Conservation (phyloP, 2,888 invertebrate species). For the Bhutanitis thaidina region DNA sequence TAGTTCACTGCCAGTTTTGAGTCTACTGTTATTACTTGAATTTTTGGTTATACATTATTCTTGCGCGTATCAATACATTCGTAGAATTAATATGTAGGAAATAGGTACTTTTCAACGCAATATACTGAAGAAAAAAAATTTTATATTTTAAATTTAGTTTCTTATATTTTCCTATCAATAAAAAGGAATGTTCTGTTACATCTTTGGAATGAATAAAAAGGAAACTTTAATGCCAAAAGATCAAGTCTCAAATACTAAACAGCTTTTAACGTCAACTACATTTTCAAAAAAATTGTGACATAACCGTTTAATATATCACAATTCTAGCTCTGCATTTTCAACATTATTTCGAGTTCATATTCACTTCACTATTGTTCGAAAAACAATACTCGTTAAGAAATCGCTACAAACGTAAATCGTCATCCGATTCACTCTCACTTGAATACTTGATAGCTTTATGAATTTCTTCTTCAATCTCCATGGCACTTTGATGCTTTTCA, state of each 20-base stretch:
- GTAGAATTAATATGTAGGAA: too few relatives aligned
- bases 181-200: constrained; percentile 16
- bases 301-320: constrained; percentile 49
- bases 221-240: neutral
- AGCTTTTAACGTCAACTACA: neutral
- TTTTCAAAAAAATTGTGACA: constrained; percentile 44
- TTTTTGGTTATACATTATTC: too few relatives aligned
- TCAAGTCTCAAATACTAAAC: too few relatives aligned
- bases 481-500: constrained; percentile 58
- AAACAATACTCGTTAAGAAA: constrained; percentile 23
- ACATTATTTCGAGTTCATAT: neutral
- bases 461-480: constrained; percentile 67
- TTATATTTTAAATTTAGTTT: too few relatives aligned
- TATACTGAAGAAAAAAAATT: too few relatives aligned
- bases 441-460: constrained; percentile 59
- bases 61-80: too few relatives aligned
- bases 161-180: neutral
- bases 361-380: neutral
- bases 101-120: too few relatives aligned
- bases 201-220: constrained; percentile 6
- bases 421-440: constrained; percentile 66
- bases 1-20: too few relatives aligned
- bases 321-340: constrained; percentile 49
- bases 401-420: constrained; percentile 64
- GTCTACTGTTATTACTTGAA: too few relatives aligned